Conservation (phyloP, 2,797 vertebrate species). For the Spheniscus humboldti region DNA sequence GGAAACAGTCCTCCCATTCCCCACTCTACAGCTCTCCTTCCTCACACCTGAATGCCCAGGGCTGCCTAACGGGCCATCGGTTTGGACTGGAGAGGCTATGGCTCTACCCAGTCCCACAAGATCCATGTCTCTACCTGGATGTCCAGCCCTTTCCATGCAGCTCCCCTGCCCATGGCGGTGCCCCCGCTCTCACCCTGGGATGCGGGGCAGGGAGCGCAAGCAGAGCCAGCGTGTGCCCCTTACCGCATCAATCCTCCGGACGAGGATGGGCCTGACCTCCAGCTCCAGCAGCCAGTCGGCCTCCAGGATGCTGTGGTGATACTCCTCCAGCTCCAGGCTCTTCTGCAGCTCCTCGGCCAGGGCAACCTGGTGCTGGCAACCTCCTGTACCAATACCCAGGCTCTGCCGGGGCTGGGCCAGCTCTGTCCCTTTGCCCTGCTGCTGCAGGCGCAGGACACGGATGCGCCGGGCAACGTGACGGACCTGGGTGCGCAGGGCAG, state of each 20-base stretch:
- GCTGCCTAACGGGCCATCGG: not conserved
- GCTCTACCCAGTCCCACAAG: not conserved
- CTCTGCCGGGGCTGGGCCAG: not conserved
- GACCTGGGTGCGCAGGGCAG: not conserved
- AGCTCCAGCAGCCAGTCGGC: conserved; percentile 56
- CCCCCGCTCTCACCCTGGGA: not conserved
- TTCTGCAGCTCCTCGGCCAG: not conserved
- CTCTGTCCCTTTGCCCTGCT: accelerated
- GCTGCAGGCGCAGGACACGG: not conserved
- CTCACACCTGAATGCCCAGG: not conserved
- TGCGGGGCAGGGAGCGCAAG: accelerated
- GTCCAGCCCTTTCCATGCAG: not conserved
- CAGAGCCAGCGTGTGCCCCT: accelerated
- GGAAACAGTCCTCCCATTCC: not conserved
- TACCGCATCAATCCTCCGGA: conserved; percentile 22
- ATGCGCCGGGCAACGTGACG: not conserved
- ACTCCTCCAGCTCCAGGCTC: conserved; percentile 48
- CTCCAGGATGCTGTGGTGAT: conserved; percentile 37
- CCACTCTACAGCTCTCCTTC: not conserved
- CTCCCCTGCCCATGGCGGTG: accelerated
- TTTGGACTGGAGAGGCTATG: not conserved
- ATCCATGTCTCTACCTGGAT: accelerated
- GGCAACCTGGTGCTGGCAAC: accelerated
- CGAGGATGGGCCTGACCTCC: conserved; percentile 45
- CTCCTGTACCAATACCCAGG: not conserved